Evolutionary conservation across 92 coral and sea anemone species (phyloP), one percentile per base, ranked within the genome.

Genomic region (Blastomussa wellsi): DNA sequence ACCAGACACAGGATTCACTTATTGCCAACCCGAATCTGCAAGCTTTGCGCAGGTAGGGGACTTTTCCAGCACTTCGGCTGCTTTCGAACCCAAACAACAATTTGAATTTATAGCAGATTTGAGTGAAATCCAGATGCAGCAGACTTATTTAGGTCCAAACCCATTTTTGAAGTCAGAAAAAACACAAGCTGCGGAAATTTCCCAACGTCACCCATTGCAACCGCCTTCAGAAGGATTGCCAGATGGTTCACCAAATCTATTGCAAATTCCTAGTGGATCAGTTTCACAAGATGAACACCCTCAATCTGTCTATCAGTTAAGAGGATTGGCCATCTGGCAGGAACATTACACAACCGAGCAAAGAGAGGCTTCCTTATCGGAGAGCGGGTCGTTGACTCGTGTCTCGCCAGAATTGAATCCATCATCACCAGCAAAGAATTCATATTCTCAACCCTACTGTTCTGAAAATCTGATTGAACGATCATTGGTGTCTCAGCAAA

Each of bases 241-340:
- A 39, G 72, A 41, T 74, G 74, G 36, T 19, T 28, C 64, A 10
- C 73, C 41, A 57, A 65, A 60, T 77, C 84, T 55, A 53, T 7
- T 31, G 19, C 53, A 52, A 17, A 29, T 9, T 17, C 55, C 28
- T 26, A 57, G 31, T 72, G 39, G 19, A 74, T 10, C 36, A 35
- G 55, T 19, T 19, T 11, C 71, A 73, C 67, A 82, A 29, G 1
- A 20, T 29, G 66, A 68, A 37, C 77, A 28, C 8, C 15, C 19
- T 16, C 71, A 0, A 36, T 7, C 81, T 38, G 28, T 3, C 71
- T 26, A 29, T 42, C 59, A n/a, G 17, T 5, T 36, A 17, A 53
- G 28, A 17, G 66, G 11, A 35, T 28, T n/a, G 10, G 2, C 52
- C n/a, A 36, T 4, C 53, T 28, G 7, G 6, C 51, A 16, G 5